Evolutionary conservation across 2,888 invertebrate genomes (phyloP).

Genomic region (Ophion ventricosus): DNA sequence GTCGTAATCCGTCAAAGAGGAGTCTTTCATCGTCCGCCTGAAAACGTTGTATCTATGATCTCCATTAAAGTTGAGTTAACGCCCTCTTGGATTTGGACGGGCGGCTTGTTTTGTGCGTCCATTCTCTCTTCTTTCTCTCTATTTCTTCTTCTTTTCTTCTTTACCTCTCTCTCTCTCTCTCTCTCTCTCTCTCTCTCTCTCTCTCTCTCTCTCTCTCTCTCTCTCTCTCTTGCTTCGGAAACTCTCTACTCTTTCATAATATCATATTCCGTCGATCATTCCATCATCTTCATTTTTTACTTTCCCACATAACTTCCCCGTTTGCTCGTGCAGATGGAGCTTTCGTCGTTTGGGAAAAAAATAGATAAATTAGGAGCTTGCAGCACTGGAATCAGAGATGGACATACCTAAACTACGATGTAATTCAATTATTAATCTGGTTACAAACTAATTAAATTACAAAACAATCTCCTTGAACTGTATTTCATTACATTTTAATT

Average conservation of each 20-base stretch:
- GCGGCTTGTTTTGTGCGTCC: slow-evolving; percentile 53
- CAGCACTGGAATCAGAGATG: too few relatives aligned
- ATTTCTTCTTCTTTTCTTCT: slow-evolving; percentile 34
- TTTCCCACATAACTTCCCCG: not conserved
- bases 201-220: slow-evolving; percentile 29
- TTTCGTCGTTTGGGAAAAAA: slow-evolving; percentile 14
- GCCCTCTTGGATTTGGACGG: slow-evolving; percentile 78
- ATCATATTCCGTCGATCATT: slow-evolving; percentile 49
- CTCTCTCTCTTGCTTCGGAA: slow-evolving; percentile 46
- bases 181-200: slow-evolving; percentile 55
- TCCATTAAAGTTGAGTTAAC: slow-evolving; percentile 83
- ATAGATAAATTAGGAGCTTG: too few relatives aligned
- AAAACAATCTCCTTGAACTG: too few relatives aligned
- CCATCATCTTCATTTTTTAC: slow-evolving; percentile 30
- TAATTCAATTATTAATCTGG: too few relatives aligned
- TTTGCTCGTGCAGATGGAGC: slow-evolving; percentile 40
- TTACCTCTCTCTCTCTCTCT: slow-evolving; percentile 54
- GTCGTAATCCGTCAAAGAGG: slow-evolving; percentile 82
- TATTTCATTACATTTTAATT: too few relatives aligned
- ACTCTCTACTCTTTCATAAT: slow-evolving; percentile 27
- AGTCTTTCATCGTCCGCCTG: slow-evolving; percentile 79
- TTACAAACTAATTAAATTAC: too few relatives aligned
- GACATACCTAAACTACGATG: too few relatives aligned
- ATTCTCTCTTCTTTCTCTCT: slow-evolving; percentile 37
- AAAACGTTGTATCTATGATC: slow-evolving; percentile 81